Conservation (phyloP, 92 coral and sea anemone genomes). For the Chrysogorgia sp. region DNA sequence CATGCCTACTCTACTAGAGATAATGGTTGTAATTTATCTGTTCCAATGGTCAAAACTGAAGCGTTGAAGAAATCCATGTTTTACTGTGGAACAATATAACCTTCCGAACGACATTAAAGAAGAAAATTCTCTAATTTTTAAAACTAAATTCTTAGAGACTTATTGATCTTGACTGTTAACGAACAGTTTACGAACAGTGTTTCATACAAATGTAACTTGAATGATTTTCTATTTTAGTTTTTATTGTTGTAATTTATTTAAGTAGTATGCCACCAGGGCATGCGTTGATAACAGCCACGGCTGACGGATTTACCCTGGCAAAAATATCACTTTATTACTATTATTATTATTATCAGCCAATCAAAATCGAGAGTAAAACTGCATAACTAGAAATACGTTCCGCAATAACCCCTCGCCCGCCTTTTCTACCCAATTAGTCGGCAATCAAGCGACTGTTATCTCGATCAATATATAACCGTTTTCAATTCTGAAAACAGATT, state of each 20-base stretch:
- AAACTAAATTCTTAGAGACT: not conserved
- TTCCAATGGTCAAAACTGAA: constrained; percentile 1
- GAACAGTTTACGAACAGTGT: not conserved
- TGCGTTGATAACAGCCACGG: not conserved
- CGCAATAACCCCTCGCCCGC: too few relatives aligned
- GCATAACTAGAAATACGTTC: too few relatives aligned
- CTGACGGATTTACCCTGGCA: constrained; percentile 4
- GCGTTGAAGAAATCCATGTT: not conserved
- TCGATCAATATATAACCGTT: too few relatives aligned
- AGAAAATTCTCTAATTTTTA: not conserved
- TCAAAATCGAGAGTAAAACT: too few relatives aligned
- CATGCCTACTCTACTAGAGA: constrained; percentile 1
- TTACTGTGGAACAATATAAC: too few relatives aligned
- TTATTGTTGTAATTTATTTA: not conserved
- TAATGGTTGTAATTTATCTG: not conserved
- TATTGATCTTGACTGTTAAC: not conserved
- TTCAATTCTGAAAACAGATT: too few relatives aligned
- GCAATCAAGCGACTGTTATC: too few relatives aligned
- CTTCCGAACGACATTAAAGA: too few relatives aligned
- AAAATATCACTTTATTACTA: not conserved
- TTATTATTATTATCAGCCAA: too few relatives aligned
- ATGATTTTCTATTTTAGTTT: not conserved
- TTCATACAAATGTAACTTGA: not conserved
- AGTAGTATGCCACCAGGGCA: not conserved
- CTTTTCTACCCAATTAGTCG: too few relatives aligned